Evolutionary conservation across 2,797 vertebrate species (phyloP), one percentile per base, ranked within the genome.

Genomic region (Macroramphosus scolopax): DNA sequence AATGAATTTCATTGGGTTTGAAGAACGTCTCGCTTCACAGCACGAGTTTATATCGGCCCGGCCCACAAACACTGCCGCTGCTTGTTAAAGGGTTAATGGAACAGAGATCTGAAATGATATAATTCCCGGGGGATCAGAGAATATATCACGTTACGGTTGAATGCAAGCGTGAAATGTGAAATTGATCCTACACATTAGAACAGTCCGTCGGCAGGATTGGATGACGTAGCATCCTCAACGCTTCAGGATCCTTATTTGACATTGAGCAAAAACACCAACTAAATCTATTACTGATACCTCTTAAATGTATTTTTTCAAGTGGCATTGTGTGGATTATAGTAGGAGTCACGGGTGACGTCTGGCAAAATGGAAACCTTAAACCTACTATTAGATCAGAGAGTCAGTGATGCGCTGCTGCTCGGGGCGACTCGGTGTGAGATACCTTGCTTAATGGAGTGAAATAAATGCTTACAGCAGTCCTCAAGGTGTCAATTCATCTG

Each of bases 401-500:
- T 62, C 51, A 53, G 41, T 50, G 42, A 56, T 64, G 49, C 55
- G n/a, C 20, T 49, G 40, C 24, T 62, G 13, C 29, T 52, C 17
- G 42, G 15, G 46, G 8, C 29, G 34, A 15, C 29, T 42, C 18
- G 8, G 28, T 11, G 22, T 43, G 30, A 43, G 41, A 37, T 41
- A 8, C n/a, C n/a, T n/a, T n/a, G 29, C 73, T 68, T 53, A 35
- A 44, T 22, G 53, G 49, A 57, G 30, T 35, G 43, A 64, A 72
- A 56, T 22, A 54, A 61, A 63, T 17, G n/a, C 45, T 42, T 59
- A 51, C 59, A 68, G 48, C 47, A 54, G 50, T 49, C 58, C 60
- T 54, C 44, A 17, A 36, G 20, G 38, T 38, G 24, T 57, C 70
- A 3, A n/a, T n/a, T n/a, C n/a, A n/a, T n/a, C n/a, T n/a, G n/a